These are phyloP conservation scores for Monomorium pharaonis DNA, from an alignment of 1,140 invertebrate genomes.

Conservation along the genomic window DNA sequence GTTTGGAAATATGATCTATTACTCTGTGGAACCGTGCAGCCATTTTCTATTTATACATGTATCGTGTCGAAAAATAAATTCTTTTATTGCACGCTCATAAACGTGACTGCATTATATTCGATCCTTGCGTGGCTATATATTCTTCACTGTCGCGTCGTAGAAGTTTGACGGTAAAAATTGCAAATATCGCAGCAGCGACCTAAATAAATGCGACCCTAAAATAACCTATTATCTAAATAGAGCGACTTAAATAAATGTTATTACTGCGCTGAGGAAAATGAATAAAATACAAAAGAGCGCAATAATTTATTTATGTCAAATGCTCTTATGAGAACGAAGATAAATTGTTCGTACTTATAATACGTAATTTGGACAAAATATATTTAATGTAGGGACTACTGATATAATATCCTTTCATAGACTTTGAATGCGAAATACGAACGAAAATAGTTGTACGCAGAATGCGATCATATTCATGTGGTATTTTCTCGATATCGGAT, in stretches of 20 bases:
- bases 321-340: neutral
- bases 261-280: neutral
- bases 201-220: neutral
- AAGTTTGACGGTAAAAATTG: neutral
- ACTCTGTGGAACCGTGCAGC: neutral
- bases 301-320: neutral
- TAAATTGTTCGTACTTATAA: neutral
- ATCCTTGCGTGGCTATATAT: neutral
- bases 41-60: slow-evolving; percentile 26
- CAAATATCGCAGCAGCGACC: neutral
- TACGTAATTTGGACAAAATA: neutral
- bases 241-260: slow-evolving; percentile 1
- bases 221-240: neutral
- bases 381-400: neutral
- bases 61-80: slow-evolving; percentile 36
- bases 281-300: neutral
- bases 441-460: neutral
- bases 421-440: neutral
- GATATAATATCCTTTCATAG: neutral
- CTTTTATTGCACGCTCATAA: slow-evolving; percentile 31
- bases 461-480: neutral
- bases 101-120: slow-evolving; percentile 46
- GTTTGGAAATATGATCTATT: slow-evolving; percentile 38
- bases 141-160: neutral
- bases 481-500: slow-evolving; percentile 21